Percentiles rank a stretch among this genome's conserved stretches.
Evolutionary conservation across 2,888 invertebrate genomes (phyloP).

Genomic region (Ditula angustiorana): DNA sequence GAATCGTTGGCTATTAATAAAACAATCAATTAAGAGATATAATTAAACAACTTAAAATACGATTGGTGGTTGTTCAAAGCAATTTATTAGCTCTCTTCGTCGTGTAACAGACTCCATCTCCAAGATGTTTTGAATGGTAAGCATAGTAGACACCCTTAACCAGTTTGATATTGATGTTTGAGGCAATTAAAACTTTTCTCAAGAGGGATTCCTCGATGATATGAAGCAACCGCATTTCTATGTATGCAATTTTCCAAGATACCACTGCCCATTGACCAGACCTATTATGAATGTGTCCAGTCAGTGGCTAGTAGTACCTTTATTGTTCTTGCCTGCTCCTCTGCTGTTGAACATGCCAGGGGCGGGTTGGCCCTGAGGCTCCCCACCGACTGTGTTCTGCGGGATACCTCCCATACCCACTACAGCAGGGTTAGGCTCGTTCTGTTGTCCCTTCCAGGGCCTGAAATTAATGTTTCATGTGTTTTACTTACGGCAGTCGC

Average conservation of each 20-base stretch:
- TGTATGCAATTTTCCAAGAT: slow-evolving; percentile 12
- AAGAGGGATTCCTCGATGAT: too few species aligned
- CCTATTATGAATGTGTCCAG: slow-evolving; percentile 35
- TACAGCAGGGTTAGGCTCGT: slow-evolving; percentile 77
- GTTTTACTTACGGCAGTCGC: not conserved
- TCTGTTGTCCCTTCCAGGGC: slow-evolving; percentile 81
- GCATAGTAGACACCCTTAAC: too few species aligned
- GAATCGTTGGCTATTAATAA: slow-evolving; percentile 77
- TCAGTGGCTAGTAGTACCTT: slow-evolving; percentile 57
- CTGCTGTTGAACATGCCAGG: slow-evolving; percentile 78
- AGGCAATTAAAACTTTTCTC: too few species aligned
- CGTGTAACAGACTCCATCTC: too few species aligned
- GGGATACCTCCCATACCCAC: slow-evolving; percentile 75
- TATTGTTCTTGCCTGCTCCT: slow-evolving; percentile 78
- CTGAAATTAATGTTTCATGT: slow-evolving; percentile 49
- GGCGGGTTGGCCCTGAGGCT: slow-evolving; percentile 71
- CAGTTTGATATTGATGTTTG: too few species aligned
- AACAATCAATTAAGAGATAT: slow-evolving; percentile 49
- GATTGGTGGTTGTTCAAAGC: not conserved
- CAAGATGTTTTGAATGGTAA: too few species aligned
- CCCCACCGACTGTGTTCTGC: slow-evolving; percentile 69
- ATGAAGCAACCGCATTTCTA: too few species aligned
- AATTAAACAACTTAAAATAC: not conserved
- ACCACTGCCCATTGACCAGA: slow-evolving; percentile 46
- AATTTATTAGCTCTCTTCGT: too few species aligned